Conservation (phyloP, 2,113 vertebrate species). For the Theropithecus gelada region DNA sequence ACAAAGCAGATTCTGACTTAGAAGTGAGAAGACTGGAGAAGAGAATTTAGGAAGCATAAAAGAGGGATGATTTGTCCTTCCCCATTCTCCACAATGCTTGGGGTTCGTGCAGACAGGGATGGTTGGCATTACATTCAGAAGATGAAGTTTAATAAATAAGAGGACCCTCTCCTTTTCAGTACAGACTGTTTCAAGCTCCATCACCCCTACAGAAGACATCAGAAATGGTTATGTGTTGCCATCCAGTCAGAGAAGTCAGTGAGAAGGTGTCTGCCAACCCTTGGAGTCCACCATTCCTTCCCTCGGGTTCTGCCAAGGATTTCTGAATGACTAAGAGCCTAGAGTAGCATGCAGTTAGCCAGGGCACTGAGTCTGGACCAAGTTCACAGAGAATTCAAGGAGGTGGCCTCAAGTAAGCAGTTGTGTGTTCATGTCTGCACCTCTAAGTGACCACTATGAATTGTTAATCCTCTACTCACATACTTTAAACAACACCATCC, state of each 20-base stretch:
- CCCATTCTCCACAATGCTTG: background rate
- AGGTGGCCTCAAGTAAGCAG: background rate
- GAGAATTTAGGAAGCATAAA: background rate
- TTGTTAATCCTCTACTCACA: background rate
- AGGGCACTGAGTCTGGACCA: background rate
- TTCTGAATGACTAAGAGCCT: background rate
- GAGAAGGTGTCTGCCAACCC: too few relatives aligned
- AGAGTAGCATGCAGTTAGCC: background rate
- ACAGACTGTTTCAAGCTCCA: background rate
- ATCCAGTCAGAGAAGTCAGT: background rate
- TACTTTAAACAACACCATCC: background rate
- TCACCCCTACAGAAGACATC: background rate
- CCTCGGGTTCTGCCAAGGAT: background rate
- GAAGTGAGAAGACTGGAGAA: background rate
- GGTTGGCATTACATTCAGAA: background rate
- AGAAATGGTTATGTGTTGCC: background rate
- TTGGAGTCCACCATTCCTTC: background rate
- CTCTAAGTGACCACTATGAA: background rate
- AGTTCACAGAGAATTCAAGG: background rate
- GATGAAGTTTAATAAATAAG: background rate
- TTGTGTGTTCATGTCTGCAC: background rate
- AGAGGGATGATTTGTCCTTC: background rate
- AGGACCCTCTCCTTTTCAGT: background rate
- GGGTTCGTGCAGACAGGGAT: fast-evolving
- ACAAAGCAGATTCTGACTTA: background rate